phyloP scores from a whole-genome alignment of 2,797 vertebrate genomes.

The Pagetopsis macropterus region DNA sequence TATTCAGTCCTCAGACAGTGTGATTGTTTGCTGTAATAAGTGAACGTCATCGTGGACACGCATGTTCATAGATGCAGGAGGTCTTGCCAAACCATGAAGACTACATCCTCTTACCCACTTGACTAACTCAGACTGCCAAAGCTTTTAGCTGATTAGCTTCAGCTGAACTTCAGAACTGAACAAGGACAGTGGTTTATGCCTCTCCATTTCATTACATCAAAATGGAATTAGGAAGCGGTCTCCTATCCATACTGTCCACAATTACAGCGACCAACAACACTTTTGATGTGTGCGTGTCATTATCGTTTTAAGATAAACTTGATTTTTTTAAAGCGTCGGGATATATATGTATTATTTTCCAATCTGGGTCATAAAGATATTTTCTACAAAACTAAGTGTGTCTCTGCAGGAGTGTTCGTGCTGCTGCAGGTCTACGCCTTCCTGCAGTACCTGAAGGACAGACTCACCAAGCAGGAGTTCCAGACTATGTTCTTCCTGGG shows the following conservation, averaged over 20 bases:
- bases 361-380: no score
- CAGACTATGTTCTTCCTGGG: constrained; percentile 97
- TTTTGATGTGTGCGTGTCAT: not conserved
- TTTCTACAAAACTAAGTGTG: not conserved
- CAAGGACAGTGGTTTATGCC: not conserved
- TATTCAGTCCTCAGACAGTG: not conserved
- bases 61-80: no score
- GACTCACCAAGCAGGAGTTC: constrained; percentile 95
- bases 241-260: no score
- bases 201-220: not conserved
- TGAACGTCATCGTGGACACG: no score
- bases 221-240: rapidly evolving
- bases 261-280: no score
- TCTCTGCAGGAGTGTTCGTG: constrained; percentile 90
- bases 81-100: not conserved
- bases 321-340: no score
- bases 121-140: no score
- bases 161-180: no score
- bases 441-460: constrained; percentile 95
- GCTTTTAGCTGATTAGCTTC: no score
- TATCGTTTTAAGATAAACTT: not conserved
- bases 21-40: not conserved
- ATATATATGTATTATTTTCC: no score
- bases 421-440: constrained; percentile 96
- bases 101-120: not conserved